Conservation (phyloP, 2,888 invertebrate species). For the Tetramorium bicarinatum region DNA sequence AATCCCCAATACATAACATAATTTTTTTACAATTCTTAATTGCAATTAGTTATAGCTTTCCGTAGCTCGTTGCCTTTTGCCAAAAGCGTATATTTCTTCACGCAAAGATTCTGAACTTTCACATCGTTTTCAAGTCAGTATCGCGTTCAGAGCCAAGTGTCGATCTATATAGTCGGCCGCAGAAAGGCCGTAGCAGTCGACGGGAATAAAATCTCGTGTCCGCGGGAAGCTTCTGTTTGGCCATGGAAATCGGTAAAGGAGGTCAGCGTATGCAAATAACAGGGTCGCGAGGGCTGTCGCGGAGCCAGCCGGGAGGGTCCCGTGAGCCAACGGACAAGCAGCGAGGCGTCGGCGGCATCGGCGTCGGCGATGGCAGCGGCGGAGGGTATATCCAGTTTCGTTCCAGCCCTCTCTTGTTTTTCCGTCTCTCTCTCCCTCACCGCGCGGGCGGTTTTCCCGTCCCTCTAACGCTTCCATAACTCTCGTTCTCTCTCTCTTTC, state of each 20-base stretch:
- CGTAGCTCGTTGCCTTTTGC: background rate
- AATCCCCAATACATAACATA: too few relatives aligned
- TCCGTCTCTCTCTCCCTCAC: conserved; percentile 13
- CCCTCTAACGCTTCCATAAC: conserved; percentile 46
- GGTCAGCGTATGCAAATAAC: conserved; percentile 83
- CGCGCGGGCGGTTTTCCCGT: conserved; percentile 30
- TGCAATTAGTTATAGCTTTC: background rate
- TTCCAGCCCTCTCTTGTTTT: conserved; percentile 50
- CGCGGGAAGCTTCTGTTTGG: conserved; percentile 74
- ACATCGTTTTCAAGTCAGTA: conserved; percentile 19
- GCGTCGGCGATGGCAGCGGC: background rate
- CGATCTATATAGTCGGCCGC: background rate
- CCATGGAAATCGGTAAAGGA: conserved; percentile 78
- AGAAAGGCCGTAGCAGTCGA: conserved; percentile 50
- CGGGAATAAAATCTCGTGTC: conserved; percentile 64
- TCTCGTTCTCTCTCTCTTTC: conserved; percentile 10
- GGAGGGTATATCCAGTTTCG: conserved; percentile 45
- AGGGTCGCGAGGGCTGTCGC: conserved; percentile 77
- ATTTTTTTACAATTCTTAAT: background rate
- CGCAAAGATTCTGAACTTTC: background rate
- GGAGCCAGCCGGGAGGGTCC: conserved; percentile 75
- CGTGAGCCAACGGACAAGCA: conserved; percentile 75
- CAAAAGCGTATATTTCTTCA: background rate
- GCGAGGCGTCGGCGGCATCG: conserved; percentile 40
- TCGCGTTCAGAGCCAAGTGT: background rate